Evolutionary conservation across 37 sponge, comb jelly and placozoan species (phyloP), one percentile per base, ranked within the genome.

Genomic region (Amphimedon queenslandica): DNA sequence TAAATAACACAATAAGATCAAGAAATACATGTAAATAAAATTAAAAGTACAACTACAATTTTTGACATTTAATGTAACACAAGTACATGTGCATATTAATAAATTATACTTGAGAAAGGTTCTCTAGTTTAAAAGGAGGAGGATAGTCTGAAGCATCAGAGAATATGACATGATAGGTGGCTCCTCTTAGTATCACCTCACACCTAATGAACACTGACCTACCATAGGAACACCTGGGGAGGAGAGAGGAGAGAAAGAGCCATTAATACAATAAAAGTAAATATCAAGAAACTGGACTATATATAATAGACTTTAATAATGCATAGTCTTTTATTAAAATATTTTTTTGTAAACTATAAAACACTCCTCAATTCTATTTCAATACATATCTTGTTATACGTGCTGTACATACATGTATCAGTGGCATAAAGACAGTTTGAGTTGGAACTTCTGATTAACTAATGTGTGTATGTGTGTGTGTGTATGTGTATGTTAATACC

Each of bases 81-180:
- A 28, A 6, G 10, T 37, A 72, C 55, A 5, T 18, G 10, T 28
- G 31, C 10, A 21, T 29, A 28, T 8, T 40, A n/a, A n/a, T n/a
- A n/a, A n/a, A n/a, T n/a, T n/a, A n/a, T n/a, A 88, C 89, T 53
- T 92, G 87, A 10, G 96, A 91, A 60, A 92, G 72, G 79, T 94
- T 94, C 55, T 94, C 92, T 32, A 94, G 84, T 42, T 81, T 58
- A 60, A 88, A 92, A 1, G 96, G 96, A 30, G 88, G 83, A 20
- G 92, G 92, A 40, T 77, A 70, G 53, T 84, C 67, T 1, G 82
- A 57, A 30, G 96, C 89, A 27, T 91, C 92, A 35, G 82, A 84
- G 83, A 94, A 82, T 57, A 84, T 63, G 41, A 94, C 79, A 42
- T 74, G 80, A 40, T 71, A 91, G 4, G 96, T 85, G 24, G 84